Evolutionary conservation across 1,140 invertebrate genomes (phyloP), one percentile per base, ranked within the genome.

Genomic region (Brachionus rubens): DNA sequence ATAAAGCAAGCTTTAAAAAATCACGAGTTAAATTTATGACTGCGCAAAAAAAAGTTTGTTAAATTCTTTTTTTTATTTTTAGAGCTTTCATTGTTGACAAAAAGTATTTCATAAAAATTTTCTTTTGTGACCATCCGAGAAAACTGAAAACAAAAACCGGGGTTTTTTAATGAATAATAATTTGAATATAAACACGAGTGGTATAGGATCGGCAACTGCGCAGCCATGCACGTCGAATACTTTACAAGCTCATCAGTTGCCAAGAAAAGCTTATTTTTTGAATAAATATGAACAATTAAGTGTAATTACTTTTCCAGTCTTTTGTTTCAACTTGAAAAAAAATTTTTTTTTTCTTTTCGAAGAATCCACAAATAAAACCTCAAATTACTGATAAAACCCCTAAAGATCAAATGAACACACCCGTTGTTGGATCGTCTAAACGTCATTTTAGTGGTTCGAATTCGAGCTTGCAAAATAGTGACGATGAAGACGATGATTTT

Each of bases 401-500:
- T n/a, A 59, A 59, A 14, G 54, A 59, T 1, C 26, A n/a, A 16
- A 56, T 56, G 52, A 36, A 36, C 9, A 5, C 33, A 9, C 3
- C 52, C n/a, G 12, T n/a, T 2, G 36, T 30, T 7, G 14, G 7
- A 16, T n/a, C 26, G 12, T 50, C 59, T 9, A 72, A 72, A 48
- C 43, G 68, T 1, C 68, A 72, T 36, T 50, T 72, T 19, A 72
- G 68, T 24, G 68, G 68, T 21, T 72, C 68, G 3, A 72, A 72
- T 54, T 50, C 46, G 6, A 72, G 68, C 19, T 33, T 72, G 3
- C 68, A 72, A 19, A 72, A 72, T 36, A 72, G 68, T 41, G 68
- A 72, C 30, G 68, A 72, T 30, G 68, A 72, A 9, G 68, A 72
- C 16, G 68, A 72, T 41, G 46, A 72, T 14, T 59, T 59, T 59